These are phyloP conservation scores for Sigmodon hispidus DNA, from an alignment of 2,113 vertebrate genomes.

Conservation along the genomic window DNA sequence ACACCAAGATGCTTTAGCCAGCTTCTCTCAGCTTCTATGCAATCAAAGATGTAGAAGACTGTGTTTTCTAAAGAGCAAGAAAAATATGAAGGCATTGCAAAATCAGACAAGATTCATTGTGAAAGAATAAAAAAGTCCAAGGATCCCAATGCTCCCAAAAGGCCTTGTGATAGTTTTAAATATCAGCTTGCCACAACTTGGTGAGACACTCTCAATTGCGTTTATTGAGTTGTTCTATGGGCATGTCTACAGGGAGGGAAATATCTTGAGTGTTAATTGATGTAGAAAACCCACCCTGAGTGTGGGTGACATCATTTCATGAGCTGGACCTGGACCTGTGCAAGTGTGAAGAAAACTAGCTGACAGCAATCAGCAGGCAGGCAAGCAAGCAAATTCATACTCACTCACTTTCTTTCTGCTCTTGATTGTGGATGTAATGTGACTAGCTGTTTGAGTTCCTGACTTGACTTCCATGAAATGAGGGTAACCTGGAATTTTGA, in stretches of 20 bases:
- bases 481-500: not conserved
- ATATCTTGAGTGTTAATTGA: not conserved
- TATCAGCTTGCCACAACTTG: not conserved
- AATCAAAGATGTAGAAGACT: not conserved
- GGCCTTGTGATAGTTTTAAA: not conserved
- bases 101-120: not conserved
- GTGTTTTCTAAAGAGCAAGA: not conserved
- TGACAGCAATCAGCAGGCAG: too few species aligned
- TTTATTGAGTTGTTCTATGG: not conserved
- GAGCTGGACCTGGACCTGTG: not conserved
- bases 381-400: not conserved
- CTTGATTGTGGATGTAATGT: not conserved
- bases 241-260: not conserved
- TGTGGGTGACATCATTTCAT: not conserved
- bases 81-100: not conserved
- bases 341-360: not conserved
- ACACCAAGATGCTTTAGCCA: not conserved
- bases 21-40: not conserved
- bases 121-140: not conserved
- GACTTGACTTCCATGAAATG: not conserved
- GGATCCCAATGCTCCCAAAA: not conserved
- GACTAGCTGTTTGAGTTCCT: not conserved
- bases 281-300: not conserved
- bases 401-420: not conserved
- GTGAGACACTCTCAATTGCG: not conserved